These are phyloP conservation scores for Eciton burchellii DNA, from an alignment of 1,140 invertebrate genomes.

Conservation along the genomic window DNA sequence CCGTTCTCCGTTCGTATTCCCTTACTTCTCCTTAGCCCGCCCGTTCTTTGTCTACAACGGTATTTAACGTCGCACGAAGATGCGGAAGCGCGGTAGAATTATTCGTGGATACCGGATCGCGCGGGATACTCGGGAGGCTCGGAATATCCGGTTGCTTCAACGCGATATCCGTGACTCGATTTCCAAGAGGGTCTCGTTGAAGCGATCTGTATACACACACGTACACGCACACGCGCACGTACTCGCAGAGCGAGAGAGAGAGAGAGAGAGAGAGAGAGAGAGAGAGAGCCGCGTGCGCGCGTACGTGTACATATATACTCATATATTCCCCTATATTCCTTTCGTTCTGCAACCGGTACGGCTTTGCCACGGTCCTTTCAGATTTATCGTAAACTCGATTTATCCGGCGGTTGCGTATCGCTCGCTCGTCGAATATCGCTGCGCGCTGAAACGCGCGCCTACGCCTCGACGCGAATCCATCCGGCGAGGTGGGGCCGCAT, in stretches of 20 bases:
- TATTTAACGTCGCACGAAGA: conserved; percentile 72
- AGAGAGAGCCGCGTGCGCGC: too few species aligned
- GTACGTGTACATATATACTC: conserved; percentile 10
- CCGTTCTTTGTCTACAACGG: conserved; percentile 61
- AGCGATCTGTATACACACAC: conserved; percentile 52
- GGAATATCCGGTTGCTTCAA: conserved; percentile 81
- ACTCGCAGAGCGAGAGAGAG: too few species aligned
- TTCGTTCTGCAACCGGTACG: conserved; percentile 38
- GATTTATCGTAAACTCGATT: conserved; percentile 60
- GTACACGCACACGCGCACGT: not conserved
- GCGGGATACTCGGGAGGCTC: conserved; percentile 76
- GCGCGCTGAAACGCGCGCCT: conserved; percentile 26
- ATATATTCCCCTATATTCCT: conserved; percentile 57
- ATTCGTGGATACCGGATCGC: conserved; percentile 77
- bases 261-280: too few species aligned
- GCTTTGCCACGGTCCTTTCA: conserved; percentile 26
- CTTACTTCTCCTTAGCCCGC: conserved; percentile 50
- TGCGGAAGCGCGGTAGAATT: conserved; percentile 79
- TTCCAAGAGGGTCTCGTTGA: conserved; percentile 75
- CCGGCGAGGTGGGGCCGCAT: conserved; percentile 10
- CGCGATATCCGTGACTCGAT: conserved; percentile 83
- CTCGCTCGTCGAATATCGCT: conserved; percentile 58
- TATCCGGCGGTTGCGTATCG: conserved; percentile 61
- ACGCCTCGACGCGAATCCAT: conserved; percentile 27
- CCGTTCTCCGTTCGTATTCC: conserved; percentile 16